Conservation (phyloP, 1,140 invertebrate species). For the Drosophila miranda region DNA sequence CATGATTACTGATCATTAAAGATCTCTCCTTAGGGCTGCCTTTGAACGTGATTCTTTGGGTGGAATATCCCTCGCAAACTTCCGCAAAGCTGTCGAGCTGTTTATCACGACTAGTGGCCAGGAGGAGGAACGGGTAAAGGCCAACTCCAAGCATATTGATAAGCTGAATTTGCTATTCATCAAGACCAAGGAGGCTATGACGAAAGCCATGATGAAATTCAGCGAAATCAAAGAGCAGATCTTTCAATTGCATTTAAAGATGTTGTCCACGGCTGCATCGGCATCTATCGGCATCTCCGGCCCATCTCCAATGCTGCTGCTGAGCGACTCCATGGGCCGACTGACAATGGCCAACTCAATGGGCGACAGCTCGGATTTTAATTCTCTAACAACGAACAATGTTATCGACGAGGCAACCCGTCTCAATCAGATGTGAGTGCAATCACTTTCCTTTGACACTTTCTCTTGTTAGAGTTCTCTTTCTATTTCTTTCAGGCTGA, state of each 20-base stretch:
- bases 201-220: background rate
- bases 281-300: background rate
- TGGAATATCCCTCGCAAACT: conserved; percentile 6
- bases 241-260: background rate
- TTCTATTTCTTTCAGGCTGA: conserved; percentile 34
- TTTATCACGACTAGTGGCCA: background rate
- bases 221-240: conserved; percentile 9
- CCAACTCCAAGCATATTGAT: conserved; percentile 5
- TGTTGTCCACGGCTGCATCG: conserved; percentile 22
- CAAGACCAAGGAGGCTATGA: background rate
- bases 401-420: conserved; percentile 35
- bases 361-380: conserved; percentile 14
- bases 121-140: background rate
- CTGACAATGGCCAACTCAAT: conserved; percentile 26
- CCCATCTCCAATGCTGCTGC: conserved; percentile 9
- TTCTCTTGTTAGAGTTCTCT: background rate
- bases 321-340: conserved; percentile 33
- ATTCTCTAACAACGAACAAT: conserved; percentile 30
- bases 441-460: background rate
- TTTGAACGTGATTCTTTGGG: conserved; percentile 1
- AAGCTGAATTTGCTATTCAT: conserved; percentile 4
- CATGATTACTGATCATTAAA: background rate
- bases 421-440: conserved; percentile 37
- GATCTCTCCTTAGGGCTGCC: background rate
- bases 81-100: background rate